Percentiles rank a stretch among this genome's conserved stretches.
These are phyloP conservation scores for Pachypanchax playfairii DNA, from an alignment of 2,113 vertebrate species.

Conservation along the genomic window DNA sequence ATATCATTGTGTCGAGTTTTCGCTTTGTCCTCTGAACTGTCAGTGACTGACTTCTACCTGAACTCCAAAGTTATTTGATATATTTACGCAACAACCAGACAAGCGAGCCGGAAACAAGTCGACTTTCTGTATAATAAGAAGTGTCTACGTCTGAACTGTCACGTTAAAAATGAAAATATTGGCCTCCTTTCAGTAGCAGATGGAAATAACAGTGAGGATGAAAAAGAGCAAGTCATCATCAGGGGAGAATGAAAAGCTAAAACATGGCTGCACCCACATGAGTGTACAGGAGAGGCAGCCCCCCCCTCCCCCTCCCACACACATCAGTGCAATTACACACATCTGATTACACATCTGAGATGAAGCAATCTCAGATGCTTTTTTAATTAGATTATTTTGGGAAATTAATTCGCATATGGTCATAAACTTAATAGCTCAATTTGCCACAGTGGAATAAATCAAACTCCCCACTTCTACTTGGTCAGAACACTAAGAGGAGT, in stretches of 20 bases:
- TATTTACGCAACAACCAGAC: too few relatives aligned
- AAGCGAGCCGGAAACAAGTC: too few relatives aligned
- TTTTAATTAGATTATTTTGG: conserved; percentile 33
- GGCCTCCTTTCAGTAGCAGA: too few relatives aligned
- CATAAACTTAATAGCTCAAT: too few relatives aligned
- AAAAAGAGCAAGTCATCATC: conserved; percentile 76
- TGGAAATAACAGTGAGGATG: too few relatives aligned
- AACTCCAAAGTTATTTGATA: conserved; percentile 42
- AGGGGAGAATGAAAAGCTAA: conserved; percentile 54
- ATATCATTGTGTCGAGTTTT: neutral
- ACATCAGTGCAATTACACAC: conserved; percentile 59
- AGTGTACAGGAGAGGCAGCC: conserved; percentile 33
- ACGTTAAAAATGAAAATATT: too few relatives aligned
- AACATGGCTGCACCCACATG: conserved; percentile 72
- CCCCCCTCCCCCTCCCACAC: conserved; percentile 24
- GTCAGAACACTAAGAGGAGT: too few relatives aligned
- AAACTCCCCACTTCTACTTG: too few relatives aligned
- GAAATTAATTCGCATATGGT: conserved; percentile 34
- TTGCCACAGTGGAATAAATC: conserved; percentile 9
- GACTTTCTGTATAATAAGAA: too few relatives aligned
- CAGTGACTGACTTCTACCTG: conserved; percentile 6
- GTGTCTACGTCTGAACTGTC: too few relatives aligned
- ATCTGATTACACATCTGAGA: conserved; percentile 41
- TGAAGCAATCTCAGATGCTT: conserved; percentile 4
- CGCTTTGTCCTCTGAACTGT: conserved; percentile 27